Evolutionary conservation across 2,888 invertebrate species (phyloP), one percentile per base, ranked within the genome.

Genomic region (Nomada ferruginata): DNA sequence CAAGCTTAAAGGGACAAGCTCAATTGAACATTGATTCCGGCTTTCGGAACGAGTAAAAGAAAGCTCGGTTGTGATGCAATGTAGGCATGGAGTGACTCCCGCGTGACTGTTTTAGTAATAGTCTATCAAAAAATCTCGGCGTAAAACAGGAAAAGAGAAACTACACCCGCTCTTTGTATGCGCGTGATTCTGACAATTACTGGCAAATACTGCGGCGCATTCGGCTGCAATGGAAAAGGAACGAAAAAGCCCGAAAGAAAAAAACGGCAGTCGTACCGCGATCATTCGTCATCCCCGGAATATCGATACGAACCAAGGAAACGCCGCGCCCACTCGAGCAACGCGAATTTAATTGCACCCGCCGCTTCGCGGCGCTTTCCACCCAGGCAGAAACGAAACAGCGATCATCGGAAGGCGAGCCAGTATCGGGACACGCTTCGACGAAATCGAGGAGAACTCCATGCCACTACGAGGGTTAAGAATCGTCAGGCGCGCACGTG

Each of bases 401-500:
- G 9, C 9, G 47, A 44, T 15, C 9, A 55, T n/a, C 13, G 20
- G 13, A 36, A 57, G 18, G 18, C 23, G 11, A 18, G n/a, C 18
- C 42, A 29, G 42, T 47, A 53, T 55, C 63, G 50, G 44, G 15
- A 59, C 53, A 50, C 70, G 9, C n/a, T 53, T 42, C 29, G 11
- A 18, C 13, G 29, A 47, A 18, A 20, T 44, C n/a, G 23, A 44
- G 44, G n/a, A 36, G 53, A 55, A 72, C 20, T 2, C 18, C n/a
- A 18, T 20, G 50, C 20, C 9, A 57, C 23, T 57, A 15, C 63
- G 68, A 63, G 72, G 75, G 75, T 65, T 69, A 79, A 79, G 76
- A 83, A 75, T 82, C 79, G 72, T 26, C 72, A 69, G 44, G 71
- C 82, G 83, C 82, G 84, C 84, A 84, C 84, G 84, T 84, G 84